Evolutionary conservation across 2,888 invertebrate genomes (phyloP), one percentile per base, ranked within the genome.

Genomic region (Mechanitis mazaeus): DNA sequence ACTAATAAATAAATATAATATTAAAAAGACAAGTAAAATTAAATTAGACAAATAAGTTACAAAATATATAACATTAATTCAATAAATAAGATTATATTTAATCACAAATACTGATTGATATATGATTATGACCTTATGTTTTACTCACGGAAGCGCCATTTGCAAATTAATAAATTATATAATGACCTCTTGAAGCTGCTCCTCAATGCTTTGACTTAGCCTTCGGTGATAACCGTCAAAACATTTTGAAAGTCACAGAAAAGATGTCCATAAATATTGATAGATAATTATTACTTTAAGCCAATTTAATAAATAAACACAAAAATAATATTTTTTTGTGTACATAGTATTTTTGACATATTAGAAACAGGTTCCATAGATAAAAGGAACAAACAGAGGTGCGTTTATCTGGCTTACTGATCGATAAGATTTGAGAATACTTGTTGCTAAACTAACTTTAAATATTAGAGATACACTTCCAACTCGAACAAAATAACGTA

Each of bases 331-430:
- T 20, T 1, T 20, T 20, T 47, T n/a, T 20, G 2, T 9, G 2
- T 2, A 47, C n/a, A 20, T 31, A 11, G 7, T 2, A 7, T 7
- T 50, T 50, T 9, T 50, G 31, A 7, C 6, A 50, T 31, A 31
- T 31, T 31, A 50, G 9, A 50, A 70, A 20, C 20, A 75, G 67
- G 71, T 75, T 77, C 69, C 68, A 60, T 69, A 72, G 72, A 74
- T 76, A 74, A 71, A 69, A 61, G 62, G 63, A 64, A 69, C 76
- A 85, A 84, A 85, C 78, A 83, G 69, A 72, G 76, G 75, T 70
- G 69, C 64, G 72, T 72, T 50, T 66, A 71, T 68, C 69, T 74
- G 69, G 68, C 68, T 64, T 65, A 65, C 62, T 59, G 60, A 58
- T 11, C 72, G 76, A 78, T 78, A 77, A 76, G 74, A 75, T 73